These are phyloP conservation scores for Pissodes strobi DNA, from an alignment of 1,140 invertebrate genomes.

Conservation along the genomic window DNA sequence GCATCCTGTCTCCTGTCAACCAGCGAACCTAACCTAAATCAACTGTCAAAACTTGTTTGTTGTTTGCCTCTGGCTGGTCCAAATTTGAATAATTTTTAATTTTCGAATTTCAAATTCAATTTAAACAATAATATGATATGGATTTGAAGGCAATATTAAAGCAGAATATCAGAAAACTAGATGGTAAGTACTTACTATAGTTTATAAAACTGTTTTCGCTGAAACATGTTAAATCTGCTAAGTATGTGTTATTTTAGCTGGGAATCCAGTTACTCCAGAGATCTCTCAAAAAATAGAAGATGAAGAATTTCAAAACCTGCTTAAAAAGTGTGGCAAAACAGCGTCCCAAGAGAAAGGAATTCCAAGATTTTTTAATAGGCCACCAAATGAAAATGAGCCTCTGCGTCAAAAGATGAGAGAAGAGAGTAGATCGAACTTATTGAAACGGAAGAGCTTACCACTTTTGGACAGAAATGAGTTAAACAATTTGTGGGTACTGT, in stretches of 20 bases:
- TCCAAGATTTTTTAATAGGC: constrained; percentile 79
- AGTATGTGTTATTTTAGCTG: constrained; percentile 7
- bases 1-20: no score
- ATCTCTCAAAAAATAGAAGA: constrained; percentile 58
- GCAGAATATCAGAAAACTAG: constrained; percentile 39
- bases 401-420: constrained; percentile 81
- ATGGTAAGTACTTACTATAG: constrained; percentile 30
- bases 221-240: no score
- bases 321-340: constrained; percentile 61
- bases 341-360: constrained; percentile 60
- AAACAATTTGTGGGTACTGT: constrained; percentile 79
- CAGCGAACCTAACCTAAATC: no score
- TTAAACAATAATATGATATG: constrained; percentile 34
- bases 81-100: not conserved
- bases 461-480: constrained; percentile 86
- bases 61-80: no score
- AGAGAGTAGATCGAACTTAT: constrained; percentile 82
- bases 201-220: no score
- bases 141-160: constrained; percentile 49
- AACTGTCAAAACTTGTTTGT: no score
- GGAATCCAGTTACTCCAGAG: constrained; percentile 23
- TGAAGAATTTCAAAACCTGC: constrained; percentile 61
- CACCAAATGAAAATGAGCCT: constrained; percentile 76
- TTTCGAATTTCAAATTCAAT: not conserved
- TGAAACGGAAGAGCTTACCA: constrained; percentile 82